phyloP scores from a whole-genome alignment of 2,888 invertebrate genomes.

The Nephrocerus scutellatus region DNA sequence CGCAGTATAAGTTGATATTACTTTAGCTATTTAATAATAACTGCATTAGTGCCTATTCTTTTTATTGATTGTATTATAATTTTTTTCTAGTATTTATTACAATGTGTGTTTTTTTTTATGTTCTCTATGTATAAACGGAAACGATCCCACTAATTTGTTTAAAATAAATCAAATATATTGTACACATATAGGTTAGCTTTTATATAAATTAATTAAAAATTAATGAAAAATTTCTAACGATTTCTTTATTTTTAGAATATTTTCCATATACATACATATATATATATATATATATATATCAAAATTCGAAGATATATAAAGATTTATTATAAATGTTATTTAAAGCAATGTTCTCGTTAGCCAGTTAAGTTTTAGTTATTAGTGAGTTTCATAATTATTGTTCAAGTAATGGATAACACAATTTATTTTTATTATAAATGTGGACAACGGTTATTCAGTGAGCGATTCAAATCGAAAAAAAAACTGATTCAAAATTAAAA shows the following conservation, averaged over 20 bases:
- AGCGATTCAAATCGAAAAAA: constrained; percentile 1
- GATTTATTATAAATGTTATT: neutral
- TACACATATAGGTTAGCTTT: constrained; percentile 1
- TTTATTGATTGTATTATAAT: too few species aligned
- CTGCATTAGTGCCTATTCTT: too few species aligned
- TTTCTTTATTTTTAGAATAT: too few species aligned
- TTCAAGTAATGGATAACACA: constrained; percentile 5
- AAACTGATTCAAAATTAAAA: constrained; percentile 2
- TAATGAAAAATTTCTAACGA: too few species aligned
- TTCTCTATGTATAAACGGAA: neutral
- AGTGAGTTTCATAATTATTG: constrained; percentile 8
- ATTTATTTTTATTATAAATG: neutral
- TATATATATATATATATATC: neutral
- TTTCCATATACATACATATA: constrained; percentile 4
- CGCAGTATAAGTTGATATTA: too few species aligned
- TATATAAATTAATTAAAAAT: neutral
- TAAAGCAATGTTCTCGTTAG: constrained; percentile 21
- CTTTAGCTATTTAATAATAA: too few species aligned
- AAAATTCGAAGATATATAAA: constrained; percentile 1
- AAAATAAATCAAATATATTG: constrained; percentile 1
- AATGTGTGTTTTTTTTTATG: too few species aligned
- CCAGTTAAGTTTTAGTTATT: constrained; percentile 23
- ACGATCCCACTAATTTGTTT: neutral
- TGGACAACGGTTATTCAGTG: neutral
- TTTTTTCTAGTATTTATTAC: too few species aligned